Percentiles rank a stretch among this genome's conserved stretches.
Evolutionary conservation across 2,113 vertebrate species (phyloP).

Genomic region (Lanius collurio): DNA sequence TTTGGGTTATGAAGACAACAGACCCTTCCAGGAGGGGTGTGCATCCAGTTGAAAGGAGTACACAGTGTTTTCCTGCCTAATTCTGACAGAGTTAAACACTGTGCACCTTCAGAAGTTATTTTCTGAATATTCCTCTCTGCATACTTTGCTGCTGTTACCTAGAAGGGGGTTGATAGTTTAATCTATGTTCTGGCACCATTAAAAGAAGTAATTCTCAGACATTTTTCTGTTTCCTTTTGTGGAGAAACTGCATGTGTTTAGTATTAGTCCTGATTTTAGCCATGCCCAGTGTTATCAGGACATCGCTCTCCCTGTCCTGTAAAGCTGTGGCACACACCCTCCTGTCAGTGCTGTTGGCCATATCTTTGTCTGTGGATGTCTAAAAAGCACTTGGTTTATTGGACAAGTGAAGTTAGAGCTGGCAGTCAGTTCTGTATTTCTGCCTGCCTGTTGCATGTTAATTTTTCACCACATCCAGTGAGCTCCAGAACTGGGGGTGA

Average conservation of each 20-base stretch:
- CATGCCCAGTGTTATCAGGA: fast-evolving
- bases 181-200: neutral
- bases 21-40: neutral
- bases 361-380: neutral
- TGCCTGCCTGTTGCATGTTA: neutral
- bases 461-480: neutral
- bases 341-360: neutral
- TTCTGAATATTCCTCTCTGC: neutral
- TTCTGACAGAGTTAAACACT: neutral
- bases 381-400: neutral
- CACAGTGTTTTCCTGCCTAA: neutral
- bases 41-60: neutral
- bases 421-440: neutral
- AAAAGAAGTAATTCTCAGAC: neutral
- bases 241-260: neutral
- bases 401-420: neutral
- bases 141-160: neutral
- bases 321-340: neutral
- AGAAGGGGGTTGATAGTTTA: neutral
- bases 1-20: neutral
- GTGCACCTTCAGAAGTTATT: neutral
- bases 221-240: neutral
- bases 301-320: neutral
- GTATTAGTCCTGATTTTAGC: neutral
- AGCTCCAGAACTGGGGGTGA: neutral